A percentile compares a stretch with the other conserved stretches of the same genome.
These are phyloP conservation scores for Antigone vipio DNA, from an alignment of 2,113 vertebrate genomes.

Conservation along the genomic window DNA sequence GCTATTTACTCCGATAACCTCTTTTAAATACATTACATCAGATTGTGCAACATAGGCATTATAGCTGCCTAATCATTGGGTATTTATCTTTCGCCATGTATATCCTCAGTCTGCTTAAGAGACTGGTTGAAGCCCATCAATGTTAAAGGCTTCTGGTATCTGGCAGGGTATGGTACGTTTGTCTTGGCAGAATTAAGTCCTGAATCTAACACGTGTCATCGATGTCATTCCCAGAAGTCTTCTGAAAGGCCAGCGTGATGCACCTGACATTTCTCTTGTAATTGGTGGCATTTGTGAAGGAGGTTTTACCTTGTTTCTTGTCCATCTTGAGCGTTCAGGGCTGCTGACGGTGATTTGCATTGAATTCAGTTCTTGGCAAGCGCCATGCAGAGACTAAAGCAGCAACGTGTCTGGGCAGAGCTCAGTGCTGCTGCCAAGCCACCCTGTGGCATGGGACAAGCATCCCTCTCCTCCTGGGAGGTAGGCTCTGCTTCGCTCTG, in stretches of 20 bases:
- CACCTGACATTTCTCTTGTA: neutral
- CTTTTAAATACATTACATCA: neutral
- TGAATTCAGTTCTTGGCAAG: neutral
- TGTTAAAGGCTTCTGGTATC: neutral
- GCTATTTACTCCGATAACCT: neutral
- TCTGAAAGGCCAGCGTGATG: neutral
- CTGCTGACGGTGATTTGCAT: neutral
- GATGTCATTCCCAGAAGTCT: neutral
- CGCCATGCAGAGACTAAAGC: rapidly evolving
- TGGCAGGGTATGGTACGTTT: neutral
- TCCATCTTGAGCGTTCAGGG: neutral
- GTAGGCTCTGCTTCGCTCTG: neutral
- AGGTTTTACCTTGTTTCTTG: neutral
- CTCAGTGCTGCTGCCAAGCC: neutral
- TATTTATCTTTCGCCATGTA: rapidly evolving
- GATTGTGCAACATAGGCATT: rapidly evolving
- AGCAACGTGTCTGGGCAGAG: neutral
- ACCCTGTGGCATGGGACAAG: neutral
- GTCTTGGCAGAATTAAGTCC: neutral
- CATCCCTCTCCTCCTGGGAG: neutral
- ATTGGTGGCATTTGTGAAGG: neutral
- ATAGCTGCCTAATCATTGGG: neutral
- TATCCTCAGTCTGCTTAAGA: neutral
- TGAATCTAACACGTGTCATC: neutral
- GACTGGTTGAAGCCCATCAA: neutral